Conservation (phyloP, 2,797 vertebrate species). For the Melanogrammus aeglefinus region DNA sequence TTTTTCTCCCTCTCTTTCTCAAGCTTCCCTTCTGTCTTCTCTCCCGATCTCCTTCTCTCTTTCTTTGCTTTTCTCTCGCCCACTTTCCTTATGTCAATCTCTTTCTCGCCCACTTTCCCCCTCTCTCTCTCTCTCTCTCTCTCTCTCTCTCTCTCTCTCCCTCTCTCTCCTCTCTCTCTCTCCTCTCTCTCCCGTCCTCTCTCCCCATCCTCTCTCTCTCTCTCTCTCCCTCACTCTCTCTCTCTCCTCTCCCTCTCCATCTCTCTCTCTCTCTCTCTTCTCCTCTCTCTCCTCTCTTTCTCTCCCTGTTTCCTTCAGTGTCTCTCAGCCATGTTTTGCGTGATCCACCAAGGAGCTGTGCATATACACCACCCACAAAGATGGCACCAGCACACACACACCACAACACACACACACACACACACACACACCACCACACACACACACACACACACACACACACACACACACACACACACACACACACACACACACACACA, state of each 20-base stretch:
- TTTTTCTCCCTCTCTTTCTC: too few relatives aligned
- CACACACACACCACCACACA: too few relatives aligned
- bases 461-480: not conserved
- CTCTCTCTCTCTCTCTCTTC: not conserved
- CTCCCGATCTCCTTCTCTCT: not conserved
- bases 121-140: not conserved
- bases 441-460: too few relatives aligned
- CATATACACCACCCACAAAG: not conserved
- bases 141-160: not conserved
- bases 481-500: conserved; percentile 15
- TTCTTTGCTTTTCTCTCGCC: not conserved
- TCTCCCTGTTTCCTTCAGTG: conserved; percentile 9
- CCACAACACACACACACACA: too few relatives aligned
- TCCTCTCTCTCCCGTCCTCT: not conserved
- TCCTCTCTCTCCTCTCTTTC: not conserved
- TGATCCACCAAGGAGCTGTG: not conserved
- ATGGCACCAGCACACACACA: too few relatives aligned
- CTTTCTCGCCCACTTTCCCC: not conserved
- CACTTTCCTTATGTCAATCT: not conserved
- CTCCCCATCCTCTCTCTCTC: not conserved
- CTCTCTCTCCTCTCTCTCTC: not conserved
- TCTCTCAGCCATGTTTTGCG: conserved; percentile 13
- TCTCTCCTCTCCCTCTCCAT: not conserved
- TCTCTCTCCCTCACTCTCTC: not conserved
- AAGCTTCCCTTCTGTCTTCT: not conserved